phyloP scores from a whole-genome alignment of 2,113 vertebrate genomes.

The Chaetura pelagica region DNA sequence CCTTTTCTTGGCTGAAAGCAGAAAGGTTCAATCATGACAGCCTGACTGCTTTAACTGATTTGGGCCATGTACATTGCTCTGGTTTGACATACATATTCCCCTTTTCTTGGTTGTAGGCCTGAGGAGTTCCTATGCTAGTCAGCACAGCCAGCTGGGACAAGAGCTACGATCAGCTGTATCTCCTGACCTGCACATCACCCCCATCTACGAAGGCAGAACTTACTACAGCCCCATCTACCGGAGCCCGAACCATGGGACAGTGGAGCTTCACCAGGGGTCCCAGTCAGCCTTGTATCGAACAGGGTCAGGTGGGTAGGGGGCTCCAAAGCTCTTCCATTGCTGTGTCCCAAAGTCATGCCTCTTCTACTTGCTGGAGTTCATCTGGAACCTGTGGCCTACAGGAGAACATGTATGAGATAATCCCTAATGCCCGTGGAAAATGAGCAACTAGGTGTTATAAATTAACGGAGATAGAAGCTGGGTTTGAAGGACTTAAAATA shows the following conservation, averaged over 20 bases:
- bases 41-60: background rate
- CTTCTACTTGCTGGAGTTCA: accelerated
- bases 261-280: conserved; percentile 83
- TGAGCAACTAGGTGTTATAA: accelerated
- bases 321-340: background rate
- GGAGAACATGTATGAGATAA: background rate
- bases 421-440: no score
- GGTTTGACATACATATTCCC: background rate
- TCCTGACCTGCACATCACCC: conserved; percentile 92
- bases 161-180: conserved; percentile 89
- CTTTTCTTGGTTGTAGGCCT: conserved; percentile 79
- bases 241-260: conserved; percentile 83
- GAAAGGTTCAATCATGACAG: background rate
- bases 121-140: conserved; percentile 91
- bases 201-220: conserved; percentile 93
- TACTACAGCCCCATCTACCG: conserved; percentile 91
- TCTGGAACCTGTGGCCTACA: background rate
- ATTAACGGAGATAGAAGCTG: background rate
- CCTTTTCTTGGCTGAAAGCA: background rate
- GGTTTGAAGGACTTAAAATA: background rate
- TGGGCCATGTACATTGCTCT: accelerated
- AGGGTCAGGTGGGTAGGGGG: conserved; percentile 82
- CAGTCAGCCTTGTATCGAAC: conserved; percentile 87
- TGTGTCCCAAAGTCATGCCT: background rate
- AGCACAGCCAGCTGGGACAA: conserved; percentile 91